Base-by-base conservation (phyloP, 35 echinoderm and acorn worm genomes). In the Apostichopus californicus region DNA sequence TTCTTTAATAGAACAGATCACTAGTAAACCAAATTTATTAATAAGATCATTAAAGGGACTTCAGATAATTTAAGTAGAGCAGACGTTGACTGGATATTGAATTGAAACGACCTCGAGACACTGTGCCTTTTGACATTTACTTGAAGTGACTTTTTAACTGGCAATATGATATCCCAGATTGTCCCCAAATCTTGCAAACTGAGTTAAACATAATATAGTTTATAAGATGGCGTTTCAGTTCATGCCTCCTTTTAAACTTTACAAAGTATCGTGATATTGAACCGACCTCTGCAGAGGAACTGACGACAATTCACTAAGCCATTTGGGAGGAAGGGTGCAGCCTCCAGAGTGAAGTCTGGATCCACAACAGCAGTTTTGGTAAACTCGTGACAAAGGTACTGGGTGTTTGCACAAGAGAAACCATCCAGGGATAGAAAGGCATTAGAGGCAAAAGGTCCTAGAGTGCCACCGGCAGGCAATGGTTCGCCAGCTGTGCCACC, bases 281-380 rank as follows among this genome's bases (percentile, higher is more conserved):
- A 89, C 86, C 20, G 75, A 89, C 86, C 86, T 89, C 34, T 73
- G 52, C 86, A 89, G 18, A 73, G 14, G 63, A 89, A 89, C 64
- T 72, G 57, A 26, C 26, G 86, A 26, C 86, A 89, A 73, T 89
- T 89, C 11, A 89, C 12, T 21, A 89, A 26, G 57, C 86, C 86
- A 54, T 89, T 89, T 68, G 63, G 18, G 14, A 89, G 86, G 28
- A 24, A 34, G 9, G 86, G 21, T 13, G 61, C 63, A 34, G 63
- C 89, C 53, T 94, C 94, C 8, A 98, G 89, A 1, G 92, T 95
- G 61, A 94, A 98, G 57, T 95, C 96, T 26, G 94, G 94, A 34
- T 68, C 61, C 13, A 90, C 89, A 11, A 34, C 55, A 34, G 18
- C 63, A 61, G 77, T 84, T 82, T 95, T 98, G 1, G 12, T 65